Base-by-base conservation (phyloP, 2,113 vertebrate species). In the Lophotis ruficrista region DNA sequence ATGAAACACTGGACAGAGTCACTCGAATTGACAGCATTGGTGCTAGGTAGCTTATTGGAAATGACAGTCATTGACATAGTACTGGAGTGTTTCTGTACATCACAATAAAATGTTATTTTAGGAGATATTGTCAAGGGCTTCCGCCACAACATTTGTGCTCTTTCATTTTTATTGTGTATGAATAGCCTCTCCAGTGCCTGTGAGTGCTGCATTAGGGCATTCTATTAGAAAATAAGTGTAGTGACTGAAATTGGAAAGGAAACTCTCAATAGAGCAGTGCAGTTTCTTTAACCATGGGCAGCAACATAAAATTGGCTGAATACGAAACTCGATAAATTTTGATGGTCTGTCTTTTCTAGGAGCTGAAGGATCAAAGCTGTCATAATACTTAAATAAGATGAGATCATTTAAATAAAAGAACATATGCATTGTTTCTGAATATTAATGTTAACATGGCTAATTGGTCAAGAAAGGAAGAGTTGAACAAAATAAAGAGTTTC, bases 131-230 rank as follows among this genome's bases (percentile, higher is more conserved):
- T 93, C 51, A 94, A 92, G 79, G 92, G 71, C 43, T 91, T 95
- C 66, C 5, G 2, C 56, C 50, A 22, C 70, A 88, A 62, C n/a
- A 86, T 76, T 91, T 95, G 70, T 9, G n/a, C 68, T 95, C 89
- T 95, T 94, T 91, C 88, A 53, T 94, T 96, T 96, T 95, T 83
- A 96, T 71, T 94, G 87, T 82, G 61, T 90, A 93, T 76, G 78
- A 97, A 94, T 81, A 95, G 88, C 60, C 71, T 90, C 79, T 77
- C 68, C 35, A 80, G 76, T 86, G 85, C 43, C 79, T 92, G 43
- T 60, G 71, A 95, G 64, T 83, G 71, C 71, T 83, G 51, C 50
- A 77, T 91, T 77, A 89, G 77, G 81, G 72, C 50, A 90, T 90
- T 94, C 75, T 88, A 71, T 37, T 88, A 83, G 79, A 83, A 94